Evolutionary conservation across 2,797 vertebrate species (phyloP), one percentile per base, ranked within the genome.

Genomic region (Ctenopoma kingsleyae): DNA sequence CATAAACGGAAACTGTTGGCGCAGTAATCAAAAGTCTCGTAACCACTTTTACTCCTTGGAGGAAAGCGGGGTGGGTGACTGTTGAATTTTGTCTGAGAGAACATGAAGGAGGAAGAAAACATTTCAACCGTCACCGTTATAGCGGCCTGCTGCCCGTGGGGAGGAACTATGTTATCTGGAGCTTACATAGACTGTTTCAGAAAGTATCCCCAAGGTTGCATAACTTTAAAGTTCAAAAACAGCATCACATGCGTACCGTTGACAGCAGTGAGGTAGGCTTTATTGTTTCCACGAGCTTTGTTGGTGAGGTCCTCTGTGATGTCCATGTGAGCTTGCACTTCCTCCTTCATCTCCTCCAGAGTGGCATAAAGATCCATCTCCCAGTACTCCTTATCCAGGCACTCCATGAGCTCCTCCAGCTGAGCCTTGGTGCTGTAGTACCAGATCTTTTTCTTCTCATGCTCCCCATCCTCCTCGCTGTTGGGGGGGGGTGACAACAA

Each of bases 401-500:
- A 81, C 77, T 95, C 95, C 71, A 96, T 86, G 71, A 99, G 91
- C 84, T 98, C 97, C 57, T 93, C 94, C 86, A 99, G 93, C 90
- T 99, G 98, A 9, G 93, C 89, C 84, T 95, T 97, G 81, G 95
- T 96, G 95, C 98, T 99, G 74, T 96, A 99, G 93, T 99, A 99
- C 98, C 97, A 99, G 84, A 98, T 96, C 89, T 91, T 95, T 87
- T 98, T 99, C 71, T 95, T 94, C 78, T 96, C 95, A 19, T 96
- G 95, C 84, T 98, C 96, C 44, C 95, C 96, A 22, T 98, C 96
- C 87, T 99, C 97, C 88, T 99, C 98, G 55, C 98, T 99, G 88
- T 4, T 3, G 25, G 25, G 25, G 25, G 13, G 3, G 65, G 47
- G 40, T 1, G 13, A 76, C 15, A 74, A 76, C 17, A 74, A 32